Evolutionary conservation across 2,888 invertebrate genomes (phyloP), one percentile per base, ranked within the genome.

Genomic region (Coleophora deauratella): DNA sequence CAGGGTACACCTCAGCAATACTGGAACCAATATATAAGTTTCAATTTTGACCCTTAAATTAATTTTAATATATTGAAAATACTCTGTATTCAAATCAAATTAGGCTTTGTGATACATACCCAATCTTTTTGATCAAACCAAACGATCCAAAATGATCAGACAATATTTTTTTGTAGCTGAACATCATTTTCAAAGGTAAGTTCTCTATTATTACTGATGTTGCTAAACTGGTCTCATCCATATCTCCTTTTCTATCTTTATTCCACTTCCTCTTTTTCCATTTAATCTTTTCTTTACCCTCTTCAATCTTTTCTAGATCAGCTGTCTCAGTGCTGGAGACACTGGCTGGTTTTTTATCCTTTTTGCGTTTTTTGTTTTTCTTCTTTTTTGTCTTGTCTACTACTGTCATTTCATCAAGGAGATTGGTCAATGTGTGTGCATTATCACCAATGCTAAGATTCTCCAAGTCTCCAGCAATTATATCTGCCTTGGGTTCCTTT

Each of bases 191-290:
- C 2, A 78, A 41, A 0, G 85, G 78, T 31, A 85, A 41, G 42
- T 79, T 80, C 37, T 81, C 79, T 30, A 82, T 57, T 27, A 78
- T 53, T 1, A 85, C 55, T 0, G 70, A 63, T 8, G 58, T 66
- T 1, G 50, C 45, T 2, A 59, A 38, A 11, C 42, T 50, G 0
- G 59, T 55, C 3, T 54, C 56, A 13, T 50, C 56, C 2, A 51
- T 38, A 2, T 61, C 63, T 3, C 60, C 68, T 43, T 73, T 74
- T 36, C 56, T 68, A 28, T 71, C 76, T 45, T 79, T 82, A 43
- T 82, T 80, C 81, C 79, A 82, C 41, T 72, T 79, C 7, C 74
- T 62, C 41, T 70, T 78, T 35, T 60, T 66, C 84, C 81, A 80
- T 57, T 75, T 79, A 0, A 69, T 55, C 42, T 72, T 78, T 44